A percentile compares a stretch with the other conserved stretches of the same genome.
Conservation (phyloP, 2,113 vertebrate species). For the Orthochromis indermauri region DNA sequence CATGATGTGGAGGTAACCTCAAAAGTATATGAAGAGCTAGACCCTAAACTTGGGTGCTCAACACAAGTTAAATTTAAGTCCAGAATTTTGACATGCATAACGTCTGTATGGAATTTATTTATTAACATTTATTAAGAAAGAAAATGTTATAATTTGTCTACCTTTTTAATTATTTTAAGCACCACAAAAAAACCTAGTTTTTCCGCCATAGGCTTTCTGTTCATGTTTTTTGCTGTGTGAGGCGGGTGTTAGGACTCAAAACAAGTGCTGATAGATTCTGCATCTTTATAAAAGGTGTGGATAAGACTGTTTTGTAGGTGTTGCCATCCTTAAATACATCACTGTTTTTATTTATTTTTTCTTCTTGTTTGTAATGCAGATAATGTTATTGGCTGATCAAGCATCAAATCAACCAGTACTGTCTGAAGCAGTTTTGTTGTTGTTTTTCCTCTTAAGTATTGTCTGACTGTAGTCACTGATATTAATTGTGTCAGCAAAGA, state of each 20-base stretch:
- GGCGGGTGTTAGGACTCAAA: not conserved
- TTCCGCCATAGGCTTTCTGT: not conserved
- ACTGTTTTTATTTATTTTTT: not conserved
- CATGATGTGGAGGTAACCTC: not conserved
- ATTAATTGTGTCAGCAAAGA: not conserved
- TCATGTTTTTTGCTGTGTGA: not conserved
- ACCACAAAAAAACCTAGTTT: not conserved
- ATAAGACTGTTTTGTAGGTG: not conserved
- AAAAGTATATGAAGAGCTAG: not conserved
- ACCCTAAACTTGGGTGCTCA: not conserved
- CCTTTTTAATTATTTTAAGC: not conserved
- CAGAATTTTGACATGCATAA: not conserved
- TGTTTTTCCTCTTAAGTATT: not conserved
- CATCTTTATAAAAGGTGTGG: no score
- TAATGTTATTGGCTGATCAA: not conserved
- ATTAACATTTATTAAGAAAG: not conserved
- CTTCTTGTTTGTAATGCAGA: not conserved
- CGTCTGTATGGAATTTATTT: not conserved
- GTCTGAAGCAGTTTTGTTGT: not conserved
- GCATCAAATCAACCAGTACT: not conserved
- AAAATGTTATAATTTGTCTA: not conserved
- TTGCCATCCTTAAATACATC: not conserved
- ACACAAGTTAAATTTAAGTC: not conserved
- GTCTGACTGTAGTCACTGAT: not conserved
- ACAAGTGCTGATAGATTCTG: constrained; percentile 13